Base-by-base conservation (phyloP, 92 coral and sea anemone genomes). In the Parazoanthus atlanticus region DNA sequence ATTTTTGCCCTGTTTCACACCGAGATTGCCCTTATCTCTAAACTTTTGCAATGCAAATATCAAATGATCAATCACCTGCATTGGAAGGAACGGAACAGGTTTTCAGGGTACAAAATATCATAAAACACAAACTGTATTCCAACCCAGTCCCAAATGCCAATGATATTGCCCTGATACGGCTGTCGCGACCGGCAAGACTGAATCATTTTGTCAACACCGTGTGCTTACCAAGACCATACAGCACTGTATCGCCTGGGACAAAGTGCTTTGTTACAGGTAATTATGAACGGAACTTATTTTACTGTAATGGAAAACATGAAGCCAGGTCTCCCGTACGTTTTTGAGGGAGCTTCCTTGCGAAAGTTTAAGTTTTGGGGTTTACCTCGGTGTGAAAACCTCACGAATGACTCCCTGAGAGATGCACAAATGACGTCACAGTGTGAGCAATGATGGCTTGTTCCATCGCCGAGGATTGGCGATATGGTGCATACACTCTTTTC, bases 11-110 rank as follows among this genome's bases (percentile, higher is more conserved):
- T n/a, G n/a, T n/a, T n/a, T n/a, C n/a, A n/a, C n/a, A n/a, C n/a
- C n/a, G n/a, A n/a, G n/a, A n/a, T n/a, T n/a, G n/a, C n/a, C n/a
- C n/a, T n/a, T n/a, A n/a, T n/a, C n/a, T n/a, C n/a, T n/a, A n/a
- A n/a, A n/a, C n/a, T n/a, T n/a, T n/a, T n/a, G n/a, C n/a, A n/a
- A n/a, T n/a, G n/a, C n/a, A n/a, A n/a, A n/a, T n/a, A n/a, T n/a
- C n/a, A n/a, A n/a, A n/a, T n/a, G n/a, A n/a, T n/a, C n/a, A n/a
- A n/a, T n/a, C n/a, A n/a, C n/a, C n/a, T n/a, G n/a, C n/a, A n/a
- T n/a, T n/a, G n/a, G 93, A 91, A 61, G 56, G 86, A 1, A 82
- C 91, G 34, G 93, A 91, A 73, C 94, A 91, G 78, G 78, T 32
- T 46, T 74, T 78, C 66, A 56, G 71, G 6, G 92, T 89, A 54